Evolutionary conservation across 1,140 invertebrate species (phyloP), one percentile per base, ranked within the genome.

Genomic region (Zaprionus capensis): DNA sequence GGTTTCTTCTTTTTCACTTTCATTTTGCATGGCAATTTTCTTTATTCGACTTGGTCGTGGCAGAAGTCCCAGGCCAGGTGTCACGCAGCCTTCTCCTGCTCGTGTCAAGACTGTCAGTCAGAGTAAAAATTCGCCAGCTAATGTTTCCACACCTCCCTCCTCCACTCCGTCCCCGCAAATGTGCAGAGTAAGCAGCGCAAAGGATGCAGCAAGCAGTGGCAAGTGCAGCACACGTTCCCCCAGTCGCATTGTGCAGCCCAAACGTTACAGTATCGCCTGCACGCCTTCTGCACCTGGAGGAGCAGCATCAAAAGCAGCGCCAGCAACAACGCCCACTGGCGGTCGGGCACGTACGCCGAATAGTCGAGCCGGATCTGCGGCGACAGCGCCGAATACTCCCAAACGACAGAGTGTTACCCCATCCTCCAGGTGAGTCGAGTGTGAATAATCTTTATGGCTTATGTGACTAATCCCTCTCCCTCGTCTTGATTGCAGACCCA

Each of bases 191-290:
- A 90, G 78, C 66, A 75, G 62, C 49, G 73, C 70, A 9, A 81
- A 91, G 72, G 87, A 91, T 53, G 78, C 68, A 9, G 62, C 69
- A 44, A 67, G 81, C 20, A 70, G 72, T 17, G 51, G 64, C 49
- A 83, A 91, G 71, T 51, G 67, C 38, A 71, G 71, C 66, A 92
- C 87, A 20, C 85, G 91, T 57, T 93, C 92, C 28, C 92, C 92
- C 58, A 93, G 92, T 59, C 91, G 91, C 64, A 88, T 93, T 31
- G 81, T 91, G 46, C 91, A 91, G 46, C 92, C 92, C 4, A 93
- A 93, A 59, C 91, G 92, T 9, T 92, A 92, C 41, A 92, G 91
- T 46, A 63, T 92, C 55, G 77, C 80, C 69, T 58, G 70, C 61
- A 63, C 85, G 17, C 71, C 80, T 41, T 67, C 64, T 12, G 6